A percentile compares a stretch with the other conserved stretches of the same genome.
Evolutionary conservation across 2,888 invertebrate genomes (phyloP).

Genomic region (Colletes collaris): DNA sequence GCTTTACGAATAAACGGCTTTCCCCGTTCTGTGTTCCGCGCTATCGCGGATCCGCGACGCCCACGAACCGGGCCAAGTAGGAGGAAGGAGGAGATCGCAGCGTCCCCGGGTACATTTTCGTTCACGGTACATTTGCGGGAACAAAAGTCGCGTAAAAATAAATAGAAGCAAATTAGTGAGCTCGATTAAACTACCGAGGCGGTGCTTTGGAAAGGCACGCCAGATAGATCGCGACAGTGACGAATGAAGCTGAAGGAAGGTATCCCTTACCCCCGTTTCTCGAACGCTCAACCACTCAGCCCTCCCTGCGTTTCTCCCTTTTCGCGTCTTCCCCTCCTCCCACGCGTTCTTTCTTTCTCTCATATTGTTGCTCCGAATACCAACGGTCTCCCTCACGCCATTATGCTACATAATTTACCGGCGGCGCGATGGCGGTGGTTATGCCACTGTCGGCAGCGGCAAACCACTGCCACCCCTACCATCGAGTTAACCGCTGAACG

Average conservation of each 20-base stretch:
- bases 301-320: background rate
- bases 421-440: constrained; percentile 58
- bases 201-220: constrained; percentile 58
- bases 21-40: background rate
- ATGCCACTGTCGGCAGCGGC: constrained; percentile 62
- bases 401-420: constrained; percentile 80
- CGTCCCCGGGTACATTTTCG: constrained; percentile 19
- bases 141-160: constrained; percentile 67
- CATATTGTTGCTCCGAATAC: background rate
- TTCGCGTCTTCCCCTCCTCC: background rate
- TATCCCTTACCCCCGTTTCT: constrained; percentile 52
- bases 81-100: background rate
- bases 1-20: background rate
- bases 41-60: background rate
- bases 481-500: constrained; percentile 67
- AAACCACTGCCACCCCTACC: constrained; percentile 63
- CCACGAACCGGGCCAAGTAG: constrained; percentile 8
- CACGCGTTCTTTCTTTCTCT: constrained; percentile 33
- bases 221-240: constrained; percentile 76
- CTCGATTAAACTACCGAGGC: constrained; percentile 63
- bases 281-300: constrained; percentile 1
- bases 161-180: constrained; percentile 71
- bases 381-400: constrained; percentile 50
- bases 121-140: constrained; percentile 35
- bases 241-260: constrained; percentile 77